Conservation (phyloP, 2,113 vertebrate species). For the Acrocephalus kingi region DNA sequence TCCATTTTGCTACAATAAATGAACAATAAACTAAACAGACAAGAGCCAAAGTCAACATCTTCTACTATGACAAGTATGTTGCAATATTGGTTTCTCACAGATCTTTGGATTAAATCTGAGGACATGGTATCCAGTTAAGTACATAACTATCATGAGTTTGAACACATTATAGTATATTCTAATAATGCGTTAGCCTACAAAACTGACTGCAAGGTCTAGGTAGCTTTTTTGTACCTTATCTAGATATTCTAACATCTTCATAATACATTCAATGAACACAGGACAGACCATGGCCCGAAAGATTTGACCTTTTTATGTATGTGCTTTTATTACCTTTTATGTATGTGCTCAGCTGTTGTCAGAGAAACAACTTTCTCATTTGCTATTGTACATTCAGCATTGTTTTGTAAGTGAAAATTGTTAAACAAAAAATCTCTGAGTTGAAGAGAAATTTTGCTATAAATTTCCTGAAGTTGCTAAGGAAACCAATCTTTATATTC, state of each 20-base stretch:
- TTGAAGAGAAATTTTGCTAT: neutral
- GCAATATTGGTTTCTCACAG: neutral
- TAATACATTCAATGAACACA: neutral
- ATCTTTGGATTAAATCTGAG: neutral
- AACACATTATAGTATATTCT: neutral
- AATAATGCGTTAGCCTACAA: neutral
- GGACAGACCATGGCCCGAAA: neutral
- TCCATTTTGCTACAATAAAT: neutral
- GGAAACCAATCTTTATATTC: neutral
- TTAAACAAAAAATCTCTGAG: neutral
- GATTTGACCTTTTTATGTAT: neutral
- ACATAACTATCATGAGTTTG: neutral
- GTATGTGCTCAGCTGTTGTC: neutral
- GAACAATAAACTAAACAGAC: neutral
- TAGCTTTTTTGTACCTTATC: neutral
- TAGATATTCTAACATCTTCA: neutral
- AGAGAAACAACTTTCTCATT: neutral
- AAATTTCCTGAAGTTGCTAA: neutral
- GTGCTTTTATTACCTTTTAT: neutral
- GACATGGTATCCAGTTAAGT: neutral
- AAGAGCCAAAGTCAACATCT: conserved; percentile 17
- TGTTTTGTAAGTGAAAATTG: neutral
- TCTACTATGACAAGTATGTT: neutral
- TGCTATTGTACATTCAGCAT: neutral
- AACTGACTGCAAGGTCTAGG: neutral